phyloP scores from a whole-genome alignment of 2,797 vertebrate species.

The Coracias cyanogaster region DNA sequence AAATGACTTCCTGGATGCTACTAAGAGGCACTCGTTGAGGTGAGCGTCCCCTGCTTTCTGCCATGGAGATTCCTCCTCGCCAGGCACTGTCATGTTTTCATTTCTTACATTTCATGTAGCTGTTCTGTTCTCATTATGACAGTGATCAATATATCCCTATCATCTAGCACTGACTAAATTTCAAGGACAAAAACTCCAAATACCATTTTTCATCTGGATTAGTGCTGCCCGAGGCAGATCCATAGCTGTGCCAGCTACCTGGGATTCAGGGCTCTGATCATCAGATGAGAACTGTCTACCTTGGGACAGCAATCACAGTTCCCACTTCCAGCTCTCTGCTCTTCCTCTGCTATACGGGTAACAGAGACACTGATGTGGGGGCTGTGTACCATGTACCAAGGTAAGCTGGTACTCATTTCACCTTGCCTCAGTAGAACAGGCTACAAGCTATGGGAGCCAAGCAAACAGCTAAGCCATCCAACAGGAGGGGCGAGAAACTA shows the following conservation, averaged over 20 bases:
- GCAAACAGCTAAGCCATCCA: background rate
- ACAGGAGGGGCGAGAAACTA: background rate
- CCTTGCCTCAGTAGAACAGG: background rate
- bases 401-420: background rate
- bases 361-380: accelerated
- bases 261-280: accelerated
- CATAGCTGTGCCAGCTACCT: background rate
- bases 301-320: accelerated
- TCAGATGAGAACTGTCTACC: background rate
- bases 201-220: background rate
- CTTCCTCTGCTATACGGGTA: accelerated
- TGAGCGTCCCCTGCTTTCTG: background rate
- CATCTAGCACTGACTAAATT: background rate
- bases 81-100: background rate
- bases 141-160: background rate
- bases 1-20: background rate
- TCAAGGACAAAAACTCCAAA: background rate
- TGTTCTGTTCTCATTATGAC: background rate
- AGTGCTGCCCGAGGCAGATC: background rate
- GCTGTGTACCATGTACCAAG: accelerated
- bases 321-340: background rate
- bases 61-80: background rate
- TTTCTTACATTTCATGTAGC: background rate
- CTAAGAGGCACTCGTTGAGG: accelerated
- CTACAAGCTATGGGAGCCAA: background rate